A percentile compares a stretch with the other conserved stretches of the same genome.
These are phyloP conservation scores for Pandemis cinnamomeana DNA, from an alignment of 2,888 invertebrate genomes.

Conservation along the genomic window DNA sequence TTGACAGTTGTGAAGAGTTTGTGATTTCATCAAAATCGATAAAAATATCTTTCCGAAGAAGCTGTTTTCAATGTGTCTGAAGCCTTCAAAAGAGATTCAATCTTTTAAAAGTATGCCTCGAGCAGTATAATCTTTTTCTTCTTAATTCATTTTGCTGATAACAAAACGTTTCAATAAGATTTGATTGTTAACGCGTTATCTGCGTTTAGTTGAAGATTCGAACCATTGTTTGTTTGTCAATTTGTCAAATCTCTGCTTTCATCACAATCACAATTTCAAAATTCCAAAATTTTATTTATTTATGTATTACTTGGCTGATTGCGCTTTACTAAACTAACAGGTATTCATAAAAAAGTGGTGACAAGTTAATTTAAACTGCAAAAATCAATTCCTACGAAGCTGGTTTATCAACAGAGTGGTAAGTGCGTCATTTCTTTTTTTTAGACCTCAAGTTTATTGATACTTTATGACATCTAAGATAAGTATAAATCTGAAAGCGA, in stretches of 20 bases:
- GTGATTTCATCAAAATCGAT: slow-evolving; percentile 32
- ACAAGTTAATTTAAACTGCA: background rate
- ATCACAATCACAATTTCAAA: background rate
- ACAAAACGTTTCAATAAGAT: slow-evolving; percentile 15
- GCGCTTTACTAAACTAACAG: background rate
- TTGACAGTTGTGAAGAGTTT: slow-evolving; percentile 53
- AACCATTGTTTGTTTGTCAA: background rate
- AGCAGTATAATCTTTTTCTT: background rate
- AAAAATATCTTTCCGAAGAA: slow-evolving; percentile 16
- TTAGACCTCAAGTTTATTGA: background rate
- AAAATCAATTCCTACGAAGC: background rate
- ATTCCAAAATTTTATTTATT: background rate
- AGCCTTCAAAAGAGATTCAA: background rate
- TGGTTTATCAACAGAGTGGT: slow-evolving; percentile 13
- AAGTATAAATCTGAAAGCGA: background rate
- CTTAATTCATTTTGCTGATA: background rate
- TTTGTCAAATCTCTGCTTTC: background rate
- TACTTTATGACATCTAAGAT: background rate
- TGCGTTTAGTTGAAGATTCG: slow-evolving; percentile 21
- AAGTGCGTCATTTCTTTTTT: slow-evolving; percentile 24
- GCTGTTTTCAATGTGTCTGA: slow-evolving; percentile 8
- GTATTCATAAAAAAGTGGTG: background rate
- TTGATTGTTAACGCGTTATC: background rate
- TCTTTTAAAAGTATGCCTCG: slow-evolving; percentile 15
- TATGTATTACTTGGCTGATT: background rate